Base-by-base conservation (phyloP, 2,797 vertebrate species). In the Sarcoramphus papa region DNA sequence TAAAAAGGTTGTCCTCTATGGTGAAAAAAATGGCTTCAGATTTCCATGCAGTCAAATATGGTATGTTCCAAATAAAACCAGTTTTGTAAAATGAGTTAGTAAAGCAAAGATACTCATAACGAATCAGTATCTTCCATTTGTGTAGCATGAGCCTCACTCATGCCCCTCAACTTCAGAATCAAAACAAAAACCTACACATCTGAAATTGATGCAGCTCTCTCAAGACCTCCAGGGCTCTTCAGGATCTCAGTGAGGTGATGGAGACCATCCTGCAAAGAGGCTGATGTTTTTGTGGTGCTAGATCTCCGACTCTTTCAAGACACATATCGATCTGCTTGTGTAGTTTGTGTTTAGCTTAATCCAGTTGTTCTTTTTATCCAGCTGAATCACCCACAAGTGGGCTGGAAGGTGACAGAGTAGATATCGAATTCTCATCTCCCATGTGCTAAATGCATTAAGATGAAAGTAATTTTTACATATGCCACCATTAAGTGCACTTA, bases 391-490 rank as follows among this genome's bases (percentile, higher is more conserved):
- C n/a, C 74, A 86, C 65, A 95, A 95, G 85, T 67, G 59, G 77
- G 80, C 67, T 90, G 85, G 48, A 43, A 88, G 92, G 83, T 65
- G 90, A 90, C 65, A 88, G 57, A 83, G 60, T 10, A 85, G 79
- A 18, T 88, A 95, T 35, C 7, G 22, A 85, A 93, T 86, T 90
- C 83, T 87, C 74, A 73, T 81, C 88, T 90, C 76, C 77, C 40
- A 53, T 82, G 83, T 76, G 92, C 69, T 93, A 94, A 95, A 86
- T 48, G 70, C 90, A 85, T 93, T 92, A 84, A 88, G 90, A 92
- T 73, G 48, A 94, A 96, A 94, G 93, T 67, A 78, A 84, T 93
- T 95, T 94, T 96, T 88, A 95, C 53, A 70, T 93, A 64, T 64
- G 47, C 48, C 64, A 76, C 72, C 67, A 85, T 73, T 90, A 86